phyloP scores from a whole-genome alignment of 1,140 invertebrate genomes.

The Lasaia peninsularis region DNA sequence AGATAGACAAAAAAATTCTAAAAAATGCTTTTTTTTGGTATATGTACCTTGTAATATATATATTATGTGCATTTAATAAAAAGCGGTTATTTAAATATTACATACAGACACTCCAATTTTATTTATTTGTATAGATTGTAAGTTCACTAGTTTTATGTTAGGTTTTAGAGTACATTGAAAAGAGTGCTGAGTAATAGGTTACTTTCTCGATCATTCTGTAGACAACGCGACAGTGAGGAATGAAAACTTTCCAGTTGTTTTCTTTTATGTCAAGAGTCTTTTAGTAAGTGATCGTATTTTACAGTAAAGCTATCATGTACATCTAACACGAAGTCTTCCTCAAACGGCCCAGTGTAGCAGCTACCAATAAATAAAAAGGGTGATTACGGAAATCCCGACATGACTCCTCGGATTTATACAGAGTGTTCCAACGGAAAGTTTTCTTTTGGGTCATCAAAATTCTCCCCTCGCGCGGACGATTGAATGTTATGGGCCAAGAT shows the following conservation, averaged over 20 bases:
- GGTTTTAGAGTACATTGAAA: too few species aligned
- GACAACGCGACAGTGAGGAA: background rate
- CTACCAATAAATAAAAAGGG: conserved; percentile 65
- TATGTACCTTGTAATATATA: too few species aligned
- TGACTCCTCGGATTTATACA: conserved; percentile 66
- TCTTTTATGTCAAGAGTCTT: background rate
- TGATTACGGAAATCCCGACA: conserved; percentile 68
- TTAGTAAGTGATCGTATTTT: conserved; percentile 3
- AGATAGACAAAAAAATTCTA: too few species aligned
- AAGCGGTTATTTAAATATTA: too few species aligned
- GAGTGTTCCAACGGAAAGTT: conserved; percentile 60
- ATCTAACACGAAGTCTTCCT: conserved; percentile 24
- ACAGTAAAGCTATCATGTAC: conserved; percentile 7
- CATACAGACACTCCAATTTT: too few species aligned
- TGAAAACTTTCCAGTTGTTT: background rate
- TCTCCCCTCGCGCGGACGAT: conserved; percentile 66
- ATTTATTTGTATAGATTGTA: too few species aligned
- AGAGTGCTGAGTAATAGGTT: too few species aligned
- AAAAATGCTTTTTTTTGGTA: too few species aligned
- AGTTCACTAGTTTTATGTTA: too few species aligned
- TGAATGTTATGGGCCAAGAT: conserved; percentile 67
- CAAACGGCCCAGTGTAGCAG: conserved; percentile 49
- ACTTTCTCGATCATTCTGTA: background rate
- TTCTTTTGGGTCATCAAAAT: conserved; percentile 69
- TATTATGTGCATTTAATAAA: too few species aligned